Percentiles rank a stretch among this genome's conserved stretches.
Conservation (phyloP, 1,140 invertebrate species). For the Drosophila trapezifrons region DNA sequence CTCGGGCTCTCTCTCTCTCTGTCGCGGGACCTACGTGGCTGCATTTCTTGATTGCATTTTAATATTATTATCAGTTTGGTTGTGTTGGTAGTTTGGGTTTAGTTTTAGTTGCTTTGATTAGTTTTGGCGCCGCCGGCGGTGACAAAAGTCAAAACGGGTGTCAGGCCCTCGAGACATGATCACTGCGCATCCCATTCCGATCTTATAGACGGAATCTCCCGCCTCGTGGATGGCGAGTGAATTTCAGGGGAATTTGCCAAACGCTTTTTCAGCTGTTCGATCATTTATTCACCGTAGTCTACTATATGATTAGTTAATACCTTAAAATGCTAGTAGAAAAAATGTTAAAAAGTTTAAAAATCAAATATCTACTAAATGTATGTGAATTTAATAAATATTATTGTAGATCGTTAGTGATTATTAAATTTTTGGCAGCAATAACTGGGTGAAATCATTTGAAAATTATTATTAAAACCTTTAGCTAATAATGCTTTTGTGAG, state of each 20-base stretch:
- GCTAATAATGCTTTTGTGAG: too few species aligned
- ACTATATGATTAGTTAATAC: conserved; percentile 6
- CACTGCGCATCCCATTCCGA: conserved; percentile 10
- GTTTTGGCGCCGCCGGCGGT: conserved; percentile 42
- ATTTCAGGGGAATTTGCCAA: conserved; percentile 33
- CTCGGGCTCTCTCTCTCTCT: not conserved
- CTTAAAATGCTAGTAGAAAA: not conserved
- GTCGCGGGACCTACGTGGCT: conserved; percentile 26
- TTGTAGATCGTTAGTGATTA: too few species aligned
- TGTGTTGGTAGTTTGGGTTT: conserved; percentile 3
- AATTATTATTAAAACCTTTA: too few species aligned
- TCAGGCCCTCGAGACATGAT: conserved; percentile 47
- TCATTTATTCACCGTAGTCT: conserved; percentile 26
- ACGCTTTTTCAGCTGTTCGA: conserved; percentile 30
- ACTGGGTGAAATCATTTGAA: too few species aligned
- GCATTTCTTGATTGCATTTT: conserved; percentile 46
- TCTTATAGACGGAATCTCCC: conserved; percentile 23
- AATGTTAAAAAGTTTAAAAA: not conserved
- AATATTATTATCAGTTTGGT: conserved; percentile 17
- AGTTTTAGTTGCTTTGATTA: conserved; percentile 40
- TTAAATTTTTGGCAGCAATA: too few species aligned
- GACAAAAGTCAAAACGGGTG: conserved; percentile 48
- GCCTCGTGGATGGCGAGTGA: conserved; percentile 19
- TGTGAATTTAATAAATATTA: too few species aligned
- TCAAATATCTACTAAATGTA: not conserved